Base-by-base conservation (phyloP, 2,888 invertebrate species). In the Elegia similella region DNA sequence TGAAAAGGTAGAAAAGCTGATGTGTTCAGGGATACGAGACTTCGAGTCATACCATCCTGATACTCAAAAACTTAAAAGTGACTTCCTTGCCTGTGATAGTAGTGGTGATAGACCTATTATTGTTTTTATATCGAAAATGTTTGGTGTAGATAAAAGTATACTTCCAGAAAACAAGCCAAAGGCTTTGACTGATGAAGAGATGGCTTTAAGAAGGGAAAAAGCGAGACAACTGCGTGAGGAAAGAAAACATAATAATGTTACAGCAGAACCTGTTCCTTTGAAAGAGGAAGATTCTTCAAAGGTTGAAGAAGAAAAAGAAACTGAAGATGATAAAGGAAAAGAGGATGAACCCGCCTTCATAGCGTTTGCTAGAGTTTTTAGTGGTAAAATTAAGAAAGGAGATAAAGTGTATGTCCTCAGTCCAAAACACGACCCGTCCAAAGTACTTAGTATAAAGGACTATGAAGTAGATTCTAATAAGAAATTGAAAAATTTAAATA, bases 361-460 rank as follows among this genome's bases (percentile, higher is more conserved):
- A 63, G 99, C 98, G 0, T 97, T 99, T 88, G 98, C 98, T 15
- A 93, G 99, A 73, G 93, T 99, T 38, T 99, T 97, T 80, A 98
- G 98, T 80, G 99, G 99, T 2, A 95, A 93, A 56, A 81, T 99
- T 38, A 94, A 82, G 65, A 93, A 92, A 68, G 98, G 97, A 7
- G 94, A 95, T 72, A 94, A 94, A 73, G 86, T 99, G 6, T 98
- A 94, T 84, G 96, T 97, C 15, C 85, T 99, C 23, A 95, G 96
- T 12, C 97, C 98, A 1, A 97, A 97, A 82, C 97, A 98, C 82
- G 94, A 97, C 83, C 98, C 98, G 0, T 91, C 92, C 50, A 87
- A 89, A 63, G 91, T 93, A 57, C 78, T 94, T 70, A 78, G 76
- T 78, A 69, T 80, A 61, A 76, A 80, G 56, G 85, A 89, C 52